A percentile compares a stretch with the other conserved stretches of the same genome.
Conservation (phyloP, 2,797 vertebrate species). For the Micromesistius poutassou region DNA sequence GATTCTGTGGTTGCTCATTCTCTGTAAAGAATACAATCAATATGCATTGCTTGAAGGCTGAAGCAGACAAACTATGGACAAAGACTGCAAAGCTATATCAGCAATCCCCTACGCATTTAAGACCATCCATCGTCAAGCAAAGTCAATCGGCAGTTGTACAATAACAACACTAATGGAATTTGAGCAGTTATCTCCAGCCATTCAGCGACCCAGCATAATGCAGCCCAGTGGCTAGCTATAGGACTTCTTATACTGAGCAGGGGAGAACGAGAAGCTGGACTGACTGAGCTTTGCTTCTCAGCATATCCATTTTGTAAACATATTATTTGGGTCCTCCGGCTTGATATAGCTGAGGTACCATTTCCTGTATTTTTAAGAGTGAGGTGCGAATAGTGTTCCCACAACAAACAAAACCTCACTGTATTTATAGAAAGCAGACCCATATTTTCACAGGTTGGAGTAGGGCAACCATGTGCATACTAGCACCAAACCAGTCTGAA, state of each 20-base stretch:
- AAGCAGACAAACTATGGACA: neutral
- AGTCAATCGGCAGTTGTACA: neutral
- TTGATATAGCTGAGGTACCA: neutral
- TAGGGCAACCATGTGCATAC: neutral
- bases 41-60: neutral
- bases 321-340: neutral
- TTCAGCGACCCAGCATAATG: neutral
- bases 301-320: neutral
- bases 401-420: neutral
- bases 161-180: neutral
- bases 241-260: neutral
- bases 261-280: neutral
- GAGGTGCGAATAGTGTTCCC: neutral
- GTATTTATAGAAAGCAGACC: neutral
- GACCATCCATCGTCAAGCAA: neutral
- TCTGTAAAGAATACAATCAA: neutral
- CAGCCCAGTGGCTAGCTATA: neutral
- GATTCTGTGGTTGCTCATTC: neutral
- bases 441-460: neutral
- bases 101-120: neutral
- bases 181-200: neutral
- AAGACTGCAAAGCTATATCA: neutral
- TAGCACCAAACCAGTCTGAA: neutral
- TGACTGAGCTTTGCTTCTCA: neutral
- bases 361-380: neutral